phyloP scores from a whole-genome alignment of 2,797 vertebrate species.

The Falco biarmicus region DNA sequence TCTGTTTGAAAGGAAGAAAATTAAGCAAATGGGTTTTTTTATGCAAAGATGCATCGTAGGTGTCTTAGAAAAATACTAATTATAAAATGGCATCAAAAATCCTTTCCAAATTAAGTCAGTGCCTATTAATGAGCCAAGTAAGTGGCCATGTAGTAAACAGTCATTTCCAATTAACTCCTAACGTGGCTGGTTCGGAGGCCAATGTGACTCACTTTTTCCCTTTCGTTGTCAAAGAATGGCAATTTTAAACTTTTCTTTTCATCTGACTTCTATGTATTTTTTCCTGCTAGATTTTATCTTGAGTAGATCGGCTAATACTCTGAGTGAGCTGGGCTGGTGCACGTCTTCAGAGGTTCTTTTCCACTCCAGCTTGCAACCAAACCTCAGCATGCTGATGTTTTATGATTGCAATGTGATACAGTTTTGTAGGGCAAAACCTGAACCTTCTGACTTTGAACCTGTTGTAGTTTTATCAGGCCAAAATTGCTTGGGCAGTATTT shows the following conservation, averaged over 20 bases:
- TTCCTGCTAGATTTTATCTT: conserved; percentile 59
- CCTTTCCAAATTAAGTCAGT: conserved; percentile 44
- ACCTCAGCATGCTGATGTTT: neutral
- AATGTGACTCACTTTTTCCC: conserved; percentile 45
- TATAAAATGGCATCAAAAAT: conserved; percentile 41
- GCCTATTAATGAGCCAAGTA: conserved; percentile 43
- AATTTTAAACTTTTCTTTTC: conserved; percentile 56
- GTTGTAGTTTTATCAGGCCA: neutral
- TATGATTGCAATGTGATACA: neutral
- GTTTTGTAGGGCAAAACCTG: conserved; percentile 23
- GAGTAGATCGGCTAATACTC: conserved; percentile 4
- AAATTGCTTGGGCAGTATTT: conserved; percentile 22
- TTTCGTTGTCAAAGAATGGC: conserved; percentile 46
- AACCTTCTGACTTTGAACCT: conserved; percentile 35
- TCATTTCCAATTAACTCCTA: conserved; percentile 40
- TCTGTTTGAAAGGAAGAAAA: conserved; percentile 5
- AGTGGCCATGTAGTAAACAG: conserved; percentile 37
- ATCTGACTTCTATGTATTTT: conserved; percentile 58
- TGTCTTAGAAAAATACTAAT: conserved; percentile 50
- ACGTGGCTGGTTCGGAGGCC: neutral
- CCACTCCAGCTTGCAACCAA: neutral
- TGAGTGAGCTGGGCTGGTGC: neutral
- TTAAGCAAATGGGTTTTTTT: neutral
- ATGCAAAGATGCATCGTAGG: conserved; percentile 31
- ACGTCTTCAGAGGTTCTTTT: conserved; percentile 25